Base-by-base conservation (phyloP, 2,888 invertebrate genomes). In the Rhimphoctona megacephalus region DNA sequence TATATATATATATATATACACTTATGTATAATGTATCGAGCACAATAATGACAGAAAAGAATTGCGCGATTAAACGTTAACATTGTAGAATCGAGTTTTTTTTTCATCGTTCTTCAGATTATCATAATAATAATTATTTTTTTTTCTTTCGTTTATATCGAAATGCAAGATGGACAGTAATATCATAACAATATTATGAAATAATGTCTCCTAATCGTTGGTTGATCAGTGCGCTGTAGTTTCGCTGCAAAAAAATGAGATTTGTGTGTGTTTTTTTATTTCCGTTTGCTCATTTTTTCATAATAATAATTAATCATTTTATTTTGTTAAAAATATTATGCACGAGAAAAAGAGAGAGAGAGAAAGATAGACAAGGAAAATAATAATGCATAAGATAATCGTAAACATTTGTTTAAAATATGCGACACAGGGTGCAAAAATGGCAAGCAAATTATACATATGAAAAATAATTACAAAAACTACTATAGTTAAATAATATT, bases 171-270 rank as follows among this genome's bases (percentile, higher is more conserved):
- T 92, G 91, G 92, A 93, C 89, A 92, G 90, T 91, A 91, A 91
- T 90, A 92, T 77, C 72, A 82, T 57, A 83, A 85, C 81, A 36
- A 72, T 69, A 80, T 85, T 76, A 88, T 93, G 92, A 93, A 92
- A 92, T 67, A 91, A 91, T 93, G 93, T 91, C 92, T 93, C 92
- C 91, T 92, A 92, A 92, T 87, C 90, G 93, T 91, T 93, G 93
- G 92, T 91, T 90, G 93, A 94, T 94, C 94, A 94, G 92, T 94
- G 94, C 90, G 94, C 94, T 90, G 94, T 93, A 89, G 94, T 94
- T 91, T 94, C 94, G 90, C 94, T 94, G 94, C 86, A 94, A 94
- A 90, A 93, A 92, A 94, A 93, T 80, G 70, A 87, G 67, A 85
- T 86, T 81, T 76, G n/a, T 69, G 80, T 77, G 74, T 84, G 78